Conservation (phyloP, 2,113 vertebrate genomes). For the Typhlomys cinereus region DNA sequence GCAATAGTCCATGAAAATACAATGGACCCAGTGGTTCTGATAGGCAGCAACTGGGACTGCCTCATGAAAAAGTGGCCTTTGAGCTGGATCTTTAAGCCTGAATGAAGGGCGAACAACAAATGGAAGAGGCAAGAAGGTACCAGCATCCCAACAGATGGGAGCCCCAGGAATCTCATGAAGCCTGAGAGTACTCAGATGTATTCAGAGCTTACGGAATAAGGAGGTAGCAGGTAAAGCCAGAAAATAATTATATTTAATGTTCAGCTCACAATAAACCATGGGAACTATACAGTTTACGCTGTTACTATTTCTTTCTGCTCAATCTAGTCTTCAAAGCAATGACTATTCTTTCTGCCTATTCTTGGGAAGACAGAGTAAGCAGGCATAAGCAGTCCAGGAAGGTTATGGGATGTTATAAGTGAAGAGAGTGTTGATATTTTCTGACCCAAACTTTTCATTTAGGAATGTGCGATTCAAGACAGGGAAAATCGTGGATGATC, state of each 20-base stretch:
- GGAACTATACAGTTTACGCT: not conserved
- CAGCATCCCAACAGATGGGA: not conserved
- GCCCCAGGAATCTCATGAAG: not conserved
- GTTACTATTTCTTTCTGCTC: not conserved
- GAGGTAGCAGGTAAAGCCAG: not conserved
- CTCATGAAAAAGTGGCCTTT: not conserved
- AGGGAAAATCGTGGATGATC: not conserved
- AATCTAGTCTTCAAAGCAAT: conserved; percentile 6
- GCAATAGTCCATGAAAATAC: not conserved
- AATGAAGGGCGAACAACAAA: not conserved
- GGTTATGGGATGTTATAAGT: not conserved
- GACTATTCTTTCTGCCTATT: not conserved
- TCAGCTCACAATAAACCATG: not conserved
- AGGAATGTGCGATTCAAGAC: not conserved
- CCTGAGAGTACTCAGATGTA: not conserved
- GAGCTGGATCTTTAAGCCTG: conserved; percentile 37
- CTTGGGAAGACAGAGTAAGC: not conserved
- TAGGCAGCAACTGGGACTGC: not conserved
- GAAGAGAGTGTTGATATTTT: not conserved
- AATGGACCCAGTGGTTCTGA: not conserved
- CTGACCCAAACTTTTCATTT: not conserved
- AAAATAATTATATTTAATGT: not conserved
- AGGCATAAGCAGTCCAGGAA: not conserved
- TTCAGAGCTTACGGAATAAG: conserved; percentile 2
- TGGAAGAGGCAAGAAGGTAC: not conserved